Base-by-base conservation (phyloP, 1,140 invertebrate species). In the Globodera ellingtonae region DNA sequence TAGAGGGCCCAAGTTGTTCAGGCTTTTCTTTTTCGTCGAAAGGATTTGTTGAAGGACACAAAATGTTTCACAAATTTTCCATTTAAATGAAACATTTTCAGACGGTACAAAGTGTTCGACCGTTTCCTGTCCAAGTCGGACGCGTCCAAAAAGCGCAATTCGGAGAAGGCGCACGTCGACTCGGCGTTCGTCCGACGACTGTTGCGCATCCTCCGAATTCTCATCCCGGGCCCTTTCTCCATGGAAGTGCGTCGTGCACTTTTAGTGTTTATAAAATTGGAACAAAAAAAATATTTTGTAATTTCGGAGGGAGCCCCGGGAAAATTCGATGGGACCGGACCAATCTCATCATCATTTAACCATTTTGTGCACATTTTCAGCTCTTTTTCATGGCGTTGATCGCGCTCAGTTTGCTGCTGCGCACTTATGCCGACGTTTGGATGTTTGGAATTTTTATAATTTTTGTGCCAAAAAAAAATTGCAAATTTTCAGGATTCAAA, bases 391-490 rank as follows among this genome's bases (percentile, higher is more conserved):
- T 97, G 87, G 80, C 93, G 4, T 87, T 97, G 9, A 94, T 98
- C 66, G 95, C 95, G 7, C 84, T 90, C 9, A 93, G 94, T 46
- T 91, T 99, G 9, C 91, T 97, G 10, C 92, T 94, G 6, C 92
- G 96, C 87, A 97, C 96, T 0, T 91, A 96, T 46, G 97, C 95
- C 89, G 97, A 99, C 91, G 92, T 99, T 71, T 98, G 95, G 95
- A 93, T 98, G 91, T 70, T 44, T 46, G 10, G 1, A 6, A 35
- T 70, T 70, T 62, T 18, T 62, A 6, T 62, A 10, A 62, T 18
- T 21, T 62, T 62, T 15, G 1, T 35, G 3, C 1, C 0, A 0
- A 1, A 35, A 35, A 35, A 35, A 35, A 35, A 3, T 35, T 35
- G 0, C 35, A 35, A 35, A 35, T 47, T 70, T 70, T 35, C 67